A percentile compares a stretch with the other conserved stretches of the same genome.
phyloP scores from a whole-genome alignment of 2,113 vertebrate species.

The Oreochromis aureus region DNA sequence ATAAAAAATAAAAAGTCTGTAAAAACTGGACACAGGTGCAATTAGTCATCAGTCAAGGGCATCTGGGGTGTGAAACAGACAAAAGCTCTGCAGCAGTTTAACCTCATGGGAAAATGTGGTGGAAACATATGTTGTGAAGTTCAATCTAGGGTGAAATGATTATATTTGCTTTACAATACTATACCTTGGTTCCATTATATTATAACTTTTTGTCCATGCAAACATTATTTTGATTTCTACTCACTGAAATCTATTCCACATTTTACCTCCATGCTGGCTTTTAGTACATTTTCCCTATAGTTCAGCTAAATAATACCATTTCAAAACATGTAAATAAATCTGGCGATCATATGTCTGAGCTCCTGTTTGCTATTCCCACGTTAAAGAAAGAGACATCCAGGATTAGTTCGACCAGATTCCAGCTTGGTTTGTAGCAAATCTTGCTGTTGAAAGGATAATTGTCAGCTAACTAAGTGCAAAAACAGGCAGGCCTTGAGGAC shows the following conservation, averaged over 20 bases:
- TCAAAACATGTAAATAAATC: neutral
- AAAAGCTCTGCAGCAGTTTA: neutral
- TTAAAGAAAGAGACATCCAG: neutral
- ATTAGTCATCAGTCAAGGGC: neutral
- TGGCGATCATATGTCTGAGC: neutral
- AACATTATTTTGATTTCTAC: neutral
- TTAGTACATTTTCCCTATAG: neutral
- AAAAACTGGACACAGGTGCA: constrained; percentile 4
- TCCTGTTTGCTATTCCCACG: neutral
- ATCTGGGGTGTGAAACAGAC: neutral
- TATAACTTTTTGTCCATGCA: neutral
- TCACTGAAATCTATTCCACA: neutral
- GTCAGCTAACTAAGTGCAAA: neutral
- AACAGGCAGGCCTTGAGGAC: neutral
- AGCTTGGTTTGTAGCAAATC: neutral
- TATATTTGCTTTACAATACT: neutral
- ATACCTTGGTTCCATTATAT: neutral
- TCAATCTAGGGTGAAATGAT: neutral
- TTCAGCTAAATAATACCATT: neutral
- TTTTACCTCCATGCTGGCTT: neutral
- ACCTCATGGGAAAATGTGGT: neutral
- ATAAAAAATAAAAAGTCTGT: neutral
- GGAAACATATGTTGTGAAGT: neutral
- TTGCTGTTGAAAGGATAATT: neutral
- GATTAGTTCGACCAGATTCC: constrained; percentile 2